A percentile compares a stretch with the other conserved stretches of the same genome.
These are phyloP conservation scores for Ataeniobius toweri DNA, from an alignment of 2,797 vertebrate species.

Conservation along the genomic window DNA sequence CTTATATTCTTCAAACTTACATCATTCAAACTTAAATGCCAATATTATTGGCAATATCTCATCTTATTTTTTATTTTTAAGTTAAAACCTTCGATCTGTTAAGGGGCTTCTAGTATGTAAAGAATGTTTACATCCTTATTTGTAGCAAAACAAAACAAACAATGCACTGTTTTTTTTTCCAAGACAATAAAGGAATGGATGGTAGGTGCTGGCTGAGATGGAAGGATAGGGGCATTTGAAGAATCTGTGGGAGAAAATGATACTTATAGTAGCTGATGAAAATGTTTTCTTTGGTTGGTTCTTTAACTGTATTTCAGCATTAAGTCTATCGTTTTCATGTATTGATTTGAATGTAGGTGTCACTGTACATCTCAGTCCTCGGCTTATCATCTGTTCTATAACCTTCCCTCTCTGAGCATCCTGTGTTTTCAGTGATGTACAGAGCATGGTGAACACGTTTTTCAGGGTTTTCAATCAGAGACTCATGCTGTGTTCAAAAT, in stretches of 20 bases:
- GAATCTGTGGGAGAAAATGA: slow-evolving; percentile 34
- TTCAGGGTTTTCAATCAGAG: background rate
- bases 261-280: slow-evolving; percentile 29
- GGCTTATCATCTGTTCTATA: slow-evolving; percentile 3
- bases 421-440: background rate
- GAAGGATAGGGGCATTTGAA: slow-evolving; percentile 44
- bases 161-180: slow-evolving; percentile 23
- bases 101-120: slow-evolving; percentile 45
- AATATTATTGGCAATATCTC: slow-evolving; percentile 13
- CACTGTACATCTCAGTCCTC: background rate
- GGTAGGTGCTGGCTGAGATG: slow-evolving; percentile 25
- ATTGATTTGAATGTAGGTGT: slow-evolving; percentile 19
- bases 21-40: background rate
- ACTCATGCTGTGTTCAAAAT: background rate
- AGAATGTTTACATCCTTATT: slow-evolving; percentile 68
- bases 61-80: slow-evolving; percentile 20
- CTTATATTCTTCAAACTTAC: background rate
- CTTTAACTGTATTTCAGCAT: slow-evolving; percentile 11
- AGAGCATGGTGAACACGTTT: background rate
- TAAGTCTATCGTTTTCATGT: slow-evolving; percentile 12
- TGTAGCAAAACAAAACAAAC: slow-evolving; percentile 60
- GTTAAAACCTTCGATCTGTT: slow-evolving; percentile 18
- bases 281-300: slow-evolving; percentile 19
- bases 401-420: background rate
- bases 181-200: slow-evolving; percentile 33